Base-by-base conservation (phyloP, 1,140 invertebrate species). In the Sitobion miscanthi region DNA sequence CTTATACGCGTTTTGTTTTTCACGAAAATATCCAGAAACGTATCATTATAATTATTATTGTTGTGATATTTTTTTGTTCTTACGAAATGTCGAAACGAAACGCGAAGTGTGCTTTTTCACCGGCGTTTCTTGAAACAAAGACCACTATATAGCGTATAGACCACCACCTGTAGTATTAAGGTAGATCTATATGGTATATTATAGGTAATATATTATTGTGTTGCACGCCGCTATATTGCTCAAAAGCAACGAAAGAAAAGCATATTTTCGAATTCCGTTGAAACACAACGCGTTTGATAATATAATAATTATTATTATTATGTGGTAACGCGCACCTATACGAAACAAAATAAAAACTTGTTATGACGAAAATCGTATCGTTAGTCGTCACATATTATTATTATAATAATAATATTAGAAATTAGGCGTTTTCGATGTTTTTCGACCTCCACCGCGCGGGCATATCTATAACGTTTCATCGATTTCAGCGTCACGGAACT, bases 281-380 rank as follows among this genome's bases (percentile, higher is more conserved):
- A 85, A 85, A 85, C 9, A 25, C 83, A 14, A 30, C 20, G 2
- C 9, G 2, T 85, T 45, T 30, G 42, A 45, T 42, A 42, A 11
- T 49, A 42, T 42, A 42, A 42, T 42, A 42, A 42, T 49, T 49
- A 49, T 49, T 49, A 54, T 21, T 54, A 54, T 23, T 14, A 45
- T 45, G 38, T 45, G 83, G 83, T 87, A 87, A 87, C 14, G 30
- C n/a, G 62, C 14, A n/a, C 30, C 4, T 8, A 9, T n/a, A 87
- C 85, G 45, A 30, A 87, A 87, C 25, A n/a, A n/a, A 49, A 49
- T 17, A 47, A 87, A 47, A 87, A 87, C 85, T 11, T n/a, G 30
- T 49, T 87, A 49, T 47, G 85, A 87, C 45, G 85, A 87, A 47
- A 87, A 87, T 47, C 45, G 85, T n/a, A 87, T 87, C 14, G 85